Base-by-base conservation (phyloP, 1,140 invertebrate species). In the Neodiprion lecontei region DNA sequence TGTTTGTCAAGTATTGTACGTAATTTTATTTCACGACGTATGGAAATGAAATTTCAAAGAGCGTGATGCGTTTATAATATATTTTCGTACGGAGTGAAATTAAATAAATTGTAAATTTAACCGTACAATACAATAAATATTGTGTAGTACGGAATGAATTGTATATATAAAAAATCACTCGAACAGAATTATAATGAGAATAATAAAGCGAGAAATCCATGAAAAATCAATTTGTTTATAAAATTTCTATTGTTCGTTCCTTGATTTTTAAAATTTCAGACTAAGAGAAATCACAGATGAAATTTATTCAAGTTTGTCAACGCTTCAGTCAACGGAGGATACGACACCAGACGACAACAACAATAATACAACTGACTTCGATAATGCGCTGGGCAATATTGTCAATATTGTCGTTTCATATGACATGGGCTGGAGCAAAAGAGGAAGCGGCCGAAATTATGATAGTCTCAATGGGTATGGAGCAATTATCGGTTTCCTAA, bases 391-490 rank as follows among this genome's bases (percentile, higher is more conserved):
- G 21, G 72, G 47, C 50, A 14, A 73, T 9, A 68, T 68, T 28
- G 21, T 73, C 61, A 67, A 49, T 23, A 68, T 68, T 11, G 14
- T 49, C 67, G 72, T 48, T 12, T 76, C 75, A 1, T 76, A 76
- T 47, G 72, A 74, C 48, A 76, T 76, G 75, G 75, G 75, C 3
- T 76, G 48, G 72, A 76, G 75, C 61, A 73, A 70, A n/a, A 40
- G 75, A 17, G 72, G 72, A 47, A 72, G 68, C 72, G 73, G 73
- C 23, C 67, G 67, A 2, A 71, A 17, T 14, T 77, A 77, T 49
- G 69, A 74, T 48, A 77, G 73, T 40, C 70, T 74, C n/a, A 74
- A 77, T 67, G 73, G 76, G 14, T 77, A 72, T 70, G 70, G 40
- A 48, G 69, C 72, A 21, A 11, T 77, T 4, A 77, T 77, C 11